These are phyloP conservation scores for Xanthia togata DNA, from an alignment of 2,888 invertebrate species.

Conservation along the genomic window DNA sequence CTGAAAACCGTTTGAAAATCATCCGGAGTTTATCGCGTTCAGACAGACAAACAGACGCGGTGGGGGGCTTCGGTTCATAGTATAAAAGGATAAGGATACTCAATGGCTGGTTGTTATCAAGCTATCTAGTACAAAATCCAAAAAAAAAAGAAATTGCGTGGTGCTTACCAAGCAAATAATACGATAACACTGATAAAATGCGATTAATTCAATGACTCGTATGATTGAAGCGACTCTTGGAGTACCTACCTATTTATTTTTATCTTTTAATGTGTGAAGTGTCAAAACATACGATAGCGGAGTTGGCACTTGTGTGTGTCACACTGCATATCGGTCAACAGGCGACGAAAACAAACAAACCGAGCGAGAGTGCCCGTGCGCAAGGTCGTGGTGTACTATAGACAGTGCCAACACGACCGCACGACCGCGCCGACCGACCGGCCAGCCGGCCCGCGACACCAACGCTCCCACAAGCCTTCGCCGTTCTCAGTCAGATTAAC, in stretches of 20 bases:
- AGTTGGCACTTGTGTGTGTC: constrained; percentile 36
- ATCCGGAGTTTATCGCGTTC: no score
- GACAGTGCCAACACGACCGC: not conserved
- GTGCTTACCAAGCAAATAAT: not conserved
- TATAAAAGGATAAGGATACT: not conserved
- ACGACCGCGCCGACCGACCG: not conserved
- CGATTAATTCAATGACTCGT: constrained; percentile 19
- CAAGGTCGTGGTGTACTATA: constrained; percentile 62
- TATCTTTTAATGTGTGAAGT: constrained; percentile 12
- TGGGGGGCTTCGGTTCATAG: no score
- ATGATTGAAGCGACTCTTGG: constrained; percentile 4
- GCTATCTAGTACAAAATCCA: constrained; percentile 16
- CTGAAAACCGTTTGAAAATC: no score
- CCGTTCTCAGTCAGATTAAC: not conserved
- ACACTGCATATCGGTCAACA: constrained; percentile 50
- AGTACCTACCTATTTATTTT: constrained; percentile 6
- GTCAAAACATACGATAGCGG: constrained; percentile 26
- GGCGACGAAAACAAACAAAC: constrained; percentile 52
- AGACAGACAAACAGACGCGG: no score
- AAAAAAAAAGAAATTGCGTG: not conserved
- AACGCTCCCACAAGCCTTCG: constrained; percentile 50
- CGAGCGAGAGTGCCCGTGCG: constrained; percentile 57
- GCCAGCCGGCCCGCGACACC: not conserved
- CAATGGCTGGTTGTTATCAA: not conserved
- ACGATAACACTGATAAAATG: constrained; percentile 8